A percentile compares a stretch with the other conserved stretches of the same genome.
Conservation (phyloP, 2,113 vertebrate genomes). For the Oreochromis niloticus region DNA sequence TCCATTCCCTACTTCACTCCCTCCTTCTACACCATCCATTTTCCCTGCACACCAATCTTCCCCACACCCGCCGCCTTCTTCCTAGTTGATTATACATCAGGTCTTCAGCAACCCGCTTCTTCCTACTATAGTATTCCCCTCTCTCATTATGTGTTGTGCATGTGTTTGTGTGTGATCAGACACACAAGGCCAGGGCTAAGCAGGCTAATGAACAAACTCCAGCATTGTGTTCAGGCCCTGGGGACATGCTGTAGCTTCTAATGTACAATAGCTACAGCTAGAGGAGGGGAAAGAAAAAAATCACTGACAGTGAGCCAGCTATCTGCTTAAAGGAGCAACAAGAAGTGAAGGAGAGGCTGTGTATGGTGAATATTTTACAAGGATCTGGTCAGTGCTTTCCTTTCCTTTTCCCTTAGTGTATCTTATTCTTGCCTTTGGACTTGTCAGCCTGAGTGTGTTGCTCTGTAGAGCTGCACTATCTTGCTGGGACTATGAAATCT, state of each 20-base stretch:
- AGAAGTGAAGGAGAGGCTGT: background rate
- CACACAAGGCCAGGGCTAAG: constrained; percentile 54
- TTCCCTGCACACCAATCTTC: background rate
- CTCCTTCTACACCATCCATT: background rate
- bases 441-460: background rate
- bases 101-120: constrained; percentile 4
- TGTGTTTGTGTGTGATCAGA: constrained; percentile 60
- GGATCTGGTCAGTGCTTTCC: background rate
- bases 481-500: background rate
- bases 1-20: background rate
- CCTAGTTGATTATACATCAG: constrained; percentile 36
- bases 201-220: constrained; percentile 66
- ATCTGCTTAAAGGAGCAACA: constrained; percentile 29
- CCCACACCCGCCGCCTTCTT: background rate
- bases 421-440: background rate
- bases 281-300: constrained; percentile 10
- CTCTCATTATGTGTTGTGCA: constrained; percentile 46
- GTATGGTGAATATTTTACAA: constrained; percentile 19
- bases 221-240: constrained; percentile 49
- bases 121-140: constrained; percentile 36
- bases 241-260: constrained; percentile 50
- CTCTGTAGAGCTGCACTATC: background rate
- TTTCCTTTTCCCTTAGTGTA: background rate
- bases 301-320: constrained; percentile 27
- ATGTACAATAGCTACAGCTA: constrained; percentile 49